Evolutionary conservation across 2,797 vertebrate genomes (phyloP).

Genomic region (Allobates femoralis): DNA sequence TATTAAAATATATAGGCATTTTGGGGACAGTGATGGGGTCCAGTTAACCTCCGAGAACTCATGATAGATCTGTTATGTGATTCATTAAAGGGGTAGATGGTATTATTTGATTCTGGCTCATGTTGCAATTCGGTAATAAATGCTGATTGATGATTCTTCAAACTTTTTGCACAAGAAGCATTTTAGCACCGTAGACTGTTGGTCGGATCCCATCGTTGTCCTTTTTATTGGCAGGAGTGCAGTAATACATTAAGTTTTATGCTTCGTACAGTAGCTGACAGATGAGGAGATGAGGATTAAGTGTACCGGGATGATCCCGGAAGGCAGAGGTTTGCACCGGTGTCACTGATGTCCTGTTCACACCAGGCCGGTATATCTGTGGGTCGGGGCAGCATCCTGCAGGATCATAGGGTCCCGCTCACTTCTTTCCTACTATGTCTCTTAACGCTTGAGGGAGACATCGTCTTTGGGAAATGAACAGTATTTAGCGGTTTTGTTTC

Average conservation of each 20-base stretch:
- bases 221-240: background rate
- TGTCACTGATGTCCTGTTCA: background rate
- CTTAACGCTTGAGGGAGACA: slow-evolving; percentile 56
- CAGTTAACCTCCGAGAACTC: background rate
- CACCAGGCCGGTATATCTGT: background rate
- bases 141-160: background rate
- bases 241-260: background rate
- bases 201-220: background rate
- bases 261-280: background rate
- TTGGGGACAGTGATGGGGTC: background rate
- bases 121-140: background rate
- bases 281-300: slow-evolving; percentile 37
- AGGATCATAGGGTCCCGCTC: background rate
- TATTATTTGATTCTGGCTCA: background rate
- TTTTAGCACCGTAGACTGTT: background rate
- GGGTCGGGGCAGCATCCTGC: background rate
- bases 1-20: background rate
- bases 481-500: background rate
- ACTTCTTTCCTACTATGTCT: background rate
- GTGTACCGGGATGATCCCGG: slow-evolving; percentile 16
- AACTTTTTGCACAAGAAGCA: background rate
- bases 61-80: background rate
- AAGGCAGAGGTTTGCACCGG: slow-evolving; percentile 2
- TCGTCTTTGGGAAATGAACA: slow-evolving; percentile 27
- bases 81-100: background rate